These are phyloP conservation scores for Amblyjoppa proteus DNA, from an alignment of 2,888 invertebrate genomes.

Conservation along the genomic window DNA sequence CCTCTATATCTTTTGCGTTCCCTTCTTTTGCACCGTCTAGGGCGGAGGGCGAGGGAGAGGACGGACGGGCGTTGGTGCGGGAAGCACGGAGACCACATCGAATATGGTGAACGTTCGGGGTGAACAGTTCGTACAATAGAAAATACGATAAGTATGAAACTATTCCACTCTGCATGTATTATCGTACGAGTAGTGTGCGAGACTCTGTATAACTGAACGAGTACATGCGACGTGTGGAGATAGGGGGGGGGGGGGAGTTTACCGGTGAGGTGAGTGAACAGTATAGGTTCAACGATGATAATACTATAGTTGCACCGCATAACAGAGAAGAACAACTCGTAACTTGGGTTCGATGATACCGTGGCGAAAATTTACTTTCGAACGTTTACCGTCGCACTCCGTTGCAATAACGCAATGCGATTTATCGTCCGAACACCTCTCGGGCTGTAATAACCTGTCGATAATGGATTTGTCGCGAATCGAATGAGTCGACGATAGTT, in stretches of 20 bases:
- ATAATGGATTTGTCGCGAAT: slow-evolving; percentile 36
- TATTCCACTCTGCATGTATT: slow-evolving; percentile 29
- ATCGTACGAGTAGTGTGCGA: background rate
- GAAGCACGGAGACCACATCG: slow-evolving; percentile 25
- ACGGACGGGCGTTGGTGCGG: no score
- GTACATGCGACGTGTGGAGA: background rate
- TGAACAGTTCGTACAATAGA: slow-evolving; percentile 58
- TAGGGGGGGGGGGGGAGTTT: background rate
- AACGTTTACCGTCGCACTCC: slow-evolving; percentile 3
- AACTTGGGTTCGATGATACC: background rate
- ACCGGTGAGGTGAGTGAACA: background rate
- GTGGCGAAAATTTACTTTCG: slow-evolving; percentile 34
- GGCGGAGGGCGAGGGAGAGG: background rate
- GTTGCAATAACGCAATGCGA: slow-evolving; percentile 24
- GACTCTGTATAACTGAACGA: background rate
- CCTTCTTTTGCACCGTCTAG: slow-evolving; percentile 51
- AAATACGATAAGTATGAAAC: slow-evolving; percentile 60
- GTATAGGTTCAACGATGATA: background rate
- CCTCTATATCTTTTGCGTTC: slow-evolving; percentile 5
- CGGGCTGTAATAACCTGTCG: background rate
- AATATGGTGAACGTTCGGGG: slow-evolving; percentile 50
- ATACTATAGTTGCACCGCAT: background rate
- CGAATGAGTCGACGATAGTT: background rate
- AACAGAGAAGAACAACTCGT: slow-evolving; percentile 11
- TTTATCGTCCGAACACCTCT: slow-evolving; percentile 5